Conservation (phyloP, 2,888 invertebrate genomes). For the Oligia strigilis region DNA sequence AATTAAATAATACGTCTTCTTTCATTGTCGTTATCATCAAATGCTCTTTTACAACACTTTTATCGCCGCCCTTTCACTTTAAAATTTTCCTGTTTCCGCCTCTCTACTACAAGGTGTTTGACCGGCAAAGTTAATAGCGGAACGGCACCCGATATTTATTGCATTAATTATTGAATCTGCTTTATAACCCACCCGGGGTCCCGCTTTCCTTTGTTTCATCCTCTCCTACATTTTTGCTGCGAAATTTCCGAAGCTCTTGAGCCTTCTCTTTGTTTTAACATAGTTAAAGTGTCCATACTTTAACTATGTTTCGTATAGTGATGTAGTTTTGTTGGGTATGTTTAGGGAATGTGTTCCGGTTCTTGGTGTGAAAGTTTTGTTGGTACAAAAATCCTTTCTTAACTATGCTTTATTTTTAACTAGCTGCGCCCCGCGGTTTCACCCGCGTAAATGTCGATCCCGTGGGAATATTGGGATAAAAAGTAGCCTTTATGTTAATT, state of each 20-base stretch:
- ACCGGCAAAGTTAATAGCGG: conserved; percentile 33
- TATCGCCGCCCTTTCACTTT: background rate
- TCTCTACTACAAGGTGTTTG: conserved; percentile 19
- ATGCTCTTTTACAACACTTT: background rate
- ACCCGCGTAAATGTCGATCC: too few relatives aligned
- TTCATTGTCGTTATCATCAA: background rate
- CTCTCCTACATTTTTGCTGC: conserved; percentile 27
- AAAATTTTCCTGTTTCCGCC: background rate
- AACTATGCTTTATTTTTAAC: background rate
- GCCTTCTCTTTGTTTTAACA: conserved; percentile 19
- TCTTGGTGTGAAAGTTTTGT: background rate
- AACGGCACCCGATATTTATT: conserved; percentile 69
- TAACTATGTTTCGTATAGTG: background rate
- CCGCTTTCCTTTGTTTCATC: conserved; percentile 11
- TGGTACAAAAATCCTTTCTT: background rate
- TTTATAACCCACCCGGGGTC: conserved; percentile 52
- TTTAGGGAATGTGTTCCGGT: background rate
- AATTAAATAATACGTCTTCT: background rate
- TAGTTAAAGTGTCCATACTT: conserved; percentile 18
- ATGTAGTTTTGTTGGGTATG: background rate
- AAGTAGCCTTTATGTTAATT: too few relatives aligned
- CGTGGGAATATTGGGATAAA: too few relatives aligned
- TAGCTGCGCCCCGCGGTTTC: too few relatives aligned
- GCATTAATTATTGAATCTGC: conserved; percentile 73
- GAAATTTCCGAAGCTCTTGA: conserved; percentile 20